phyloP scores from a whole-genome alignment of 1,140 invertebrate genomes.

The Ceratina calcarata region DNA sequence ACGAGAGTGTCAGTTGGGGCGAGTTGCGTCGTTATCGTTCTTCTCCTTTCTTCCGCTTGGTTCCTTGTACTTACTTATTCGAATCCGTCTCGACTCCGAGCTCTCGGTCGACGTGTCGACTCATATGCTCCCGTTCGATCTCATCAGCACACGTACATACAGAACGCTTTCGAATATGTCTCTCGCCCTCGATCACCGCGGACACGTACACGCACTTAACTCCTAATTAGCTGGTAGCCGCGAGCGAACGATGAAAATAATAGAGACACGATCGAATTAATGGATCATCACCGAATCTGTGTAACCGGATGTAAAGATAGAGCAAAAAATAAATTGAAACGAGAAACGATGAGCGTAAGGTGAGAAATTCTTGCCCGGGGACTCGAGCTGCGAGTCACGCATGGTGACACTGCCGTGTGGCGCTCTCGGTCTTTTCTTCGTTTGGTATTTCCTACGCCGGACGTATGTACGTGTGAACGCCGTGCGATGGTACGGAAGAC shows the following conservation, averaged over 20 bases:
- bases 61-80: conserved; percentile 7
- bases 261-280: neutral
- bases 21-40: conserved; percentile 66
- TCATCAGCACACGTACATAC: neutral
- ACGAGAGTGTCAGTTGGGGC: conserved; percentile 71
- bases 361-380: conserved; percentile 41
- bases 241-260: neutral
- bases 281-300: conserved; percentile 27
- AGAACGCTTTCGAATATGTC: neutral
- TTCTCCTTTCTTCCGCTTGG: conserved; percentile 51
- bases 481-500: neutral
- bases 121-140: no score
- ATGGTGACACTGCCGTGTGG: neutral
- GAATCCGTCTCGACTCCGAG: conserved; percentile 6
- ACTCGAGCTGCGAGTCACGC: conserved; percentile 35
- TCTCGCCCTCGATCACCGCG: neutral
- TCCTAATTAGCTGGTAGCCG: conserved; percentile 13
- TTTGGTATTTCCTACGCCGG: conserved; percentile 24
- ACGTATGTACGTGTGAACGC: neutral
- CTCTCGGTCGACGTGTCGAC: neutral
- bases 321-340: conserved; percentile 45
- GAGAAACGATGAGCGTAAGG: conserved; percentile 48
- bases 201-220: neutral
- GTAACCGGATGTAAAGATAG: conserved; percentile 51
- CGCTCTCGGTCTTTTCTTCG: conserved; percentile 48